Evolutionary conservation across 2,797 vertebrate species (phyloP), one percentile per base, ranked within the genome.

Genomic region (Loriculus beryllinus): DNA sequence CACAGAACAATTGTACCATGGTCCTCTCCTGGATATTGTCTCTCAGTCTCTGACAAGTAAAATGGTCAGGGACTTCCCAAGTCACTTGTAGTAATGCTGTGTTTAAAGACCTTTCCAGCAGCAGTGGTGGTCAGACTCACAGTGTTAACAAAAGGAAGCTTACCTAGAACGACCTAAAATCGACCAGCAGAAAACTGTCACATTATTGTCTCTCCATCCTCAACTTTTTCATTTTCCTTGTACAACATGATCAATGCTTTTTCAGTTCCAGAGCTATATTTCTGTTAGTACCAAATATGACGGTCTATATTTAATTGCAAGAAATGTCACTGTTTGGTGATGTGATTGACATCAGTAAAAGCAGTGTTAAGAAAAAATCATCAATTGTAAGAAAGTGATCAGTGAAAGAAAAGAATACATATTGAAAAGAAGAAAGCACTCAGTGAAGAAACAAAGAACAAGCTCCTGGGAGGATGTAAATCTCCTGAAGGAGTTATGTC

Each of bases 351-450:
- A 25, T 45, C 62, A 70, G 54, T 42, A 84, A 93, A 93, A 93
- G 74, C 82, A 62, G 18, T 37, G 15, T 71, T 86, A 47, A 93
- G 33, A 3, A 51, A 82, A 95, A 56, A 51, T 49, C 62, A 78
- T 77, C 76, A 60, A 18, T 67, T 37, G 47, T 62, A 89, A 84
- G 67, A 68, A 90, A 75, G 26, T 81, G 63, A 84, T 93, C 91
- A 90, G 89, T 93, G 87, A 92, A 93, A 82, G 79, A 92, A 93
- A 96, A 94, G 43, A 26, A 51, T 74, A 26, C 78, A 37, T 75
- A n/a, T 63, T 35, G 18, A 64, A 86, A 93, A 82, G 56, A 52
- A 62, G 74, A 75, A 90, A 78, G 18, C 7, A 45, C 14, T 70
- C 12, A 14, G 19, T 43, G 62, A 93, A 71, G 71, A 92, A 95